Base-by-base conservation (phyloP, 2,888 invertebrate species). In the Bruchidius siliquastri region DNA sequence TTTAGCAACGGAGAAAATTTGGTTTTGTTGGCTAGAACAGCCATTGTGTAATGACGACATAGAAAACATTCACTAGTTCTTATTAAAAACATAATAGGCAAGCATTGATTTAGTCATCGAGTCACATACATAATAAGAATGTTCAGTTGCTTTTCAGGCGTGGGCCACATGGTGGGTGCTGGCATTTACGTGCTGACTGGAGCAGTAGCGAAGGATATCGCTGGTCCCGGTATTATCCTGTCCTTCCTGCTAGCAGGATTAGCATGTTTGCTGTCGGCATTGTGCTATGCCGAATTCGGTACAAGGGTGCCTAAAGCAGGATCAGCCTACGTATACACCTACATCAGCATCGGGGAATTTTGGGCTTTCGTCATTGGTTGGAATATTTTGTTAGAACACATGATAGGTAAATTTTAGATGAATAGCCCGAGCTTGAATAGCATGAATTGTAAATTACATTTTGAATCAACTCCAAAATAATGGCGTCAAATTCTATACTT, bases 351-450 rank as follows among this genome's bases (percentile, higher is more conserved):
- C 74, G 97, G 97, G 20, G 97, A 97, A 86, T 94, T 97, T 83
- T 94, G 95, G 93, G 97, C 97, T 0, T 97, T 97, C 83, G 91
- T 96, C 72, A 97, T 97, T 81, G 97, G 97, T 22, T 97, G 97
- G 97, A 97, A 96, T 84, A 94, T 97, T 73, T 91, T 97, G 67
- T 86, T 97, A 81, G 96, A 96, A 84, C 95, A 96, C 84, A 94
- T 96, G 92, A 92, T 96, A 80, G 94, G 94, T 92, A 82, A 82
- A 80, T 73, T 21, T 72, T 22, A 22, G 18, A 21, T 71, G 70
- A 10, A 22, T 68, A 26, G 21, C 20, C 2, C 21, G 21, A 21
- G 8, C n/a, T n/a, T n/a, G n/a, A n/a, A n/a, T n/a, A n/a, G n/a
- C n/a, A n/a, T n/a, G n/a, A n/a, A n/a, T n/a, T n/a, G n/a, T n/a